Evolutionary conservation across 2,113 vertebrate species (phyloP), one percentile per base, ranked within the genome.

Genomic region (Podarcis raffonei): DNA sequence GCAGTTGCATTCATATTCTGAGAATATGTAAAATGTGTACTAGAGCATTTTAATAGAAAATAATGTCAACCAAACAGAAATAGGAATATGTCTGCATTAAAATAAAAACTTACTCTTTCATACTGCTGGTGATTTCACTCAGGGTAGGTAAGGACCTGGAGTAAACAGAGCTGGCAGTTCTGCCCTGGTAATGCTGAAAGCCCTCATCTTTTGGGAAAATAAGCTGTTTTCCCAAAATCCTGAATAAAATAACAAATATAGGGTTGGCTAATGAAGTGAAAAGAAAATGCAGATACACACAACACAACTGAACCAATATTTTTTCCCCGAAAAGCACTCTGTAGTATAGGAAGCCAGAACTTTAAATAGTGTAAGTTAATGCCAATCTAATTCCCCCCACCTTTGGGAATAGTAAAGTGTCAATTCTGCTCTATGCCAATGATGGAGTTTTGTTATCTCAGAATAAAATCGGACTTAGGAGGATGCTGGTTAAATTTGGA

Each of bases 211-310:
- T 94, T 0, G 97, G 97, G 16, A 94, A 88, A 22, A 97, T 88
- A 6, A 98, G 90, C 81, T 98, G 98, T 75, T 93, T 97, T 83
- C 98, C 98, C 90, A 98, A 88, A 78, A 98, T 94, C 76, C 98
- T 98, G 92, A 5, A 85, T 75, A 82, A 83, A 22, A 85, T 25
- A 90, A 71, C 79, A 72, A 62, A 62, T 30, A 16, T 22, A 68
- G 6, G 6, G 11, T 42, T 53, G 65, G 53, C 85, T 68, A 90
- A 81, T 65, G 79, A 15, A 1, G 3, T 59, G 27, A 30, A 3
- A 32, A 75, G 69, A 80, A 57, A 87, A 86, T 37, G 86, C 6
- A 87, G 83, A 90, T 30, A 88, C 1, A 65, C 75, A 20, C 4
- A 84, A 4, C 7, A 57, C 72, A 65, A 25, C 37, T 83, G 76